Conservation (phyloP, 2,797 vertebrate genomes). For the Tinamus major region DNA sequence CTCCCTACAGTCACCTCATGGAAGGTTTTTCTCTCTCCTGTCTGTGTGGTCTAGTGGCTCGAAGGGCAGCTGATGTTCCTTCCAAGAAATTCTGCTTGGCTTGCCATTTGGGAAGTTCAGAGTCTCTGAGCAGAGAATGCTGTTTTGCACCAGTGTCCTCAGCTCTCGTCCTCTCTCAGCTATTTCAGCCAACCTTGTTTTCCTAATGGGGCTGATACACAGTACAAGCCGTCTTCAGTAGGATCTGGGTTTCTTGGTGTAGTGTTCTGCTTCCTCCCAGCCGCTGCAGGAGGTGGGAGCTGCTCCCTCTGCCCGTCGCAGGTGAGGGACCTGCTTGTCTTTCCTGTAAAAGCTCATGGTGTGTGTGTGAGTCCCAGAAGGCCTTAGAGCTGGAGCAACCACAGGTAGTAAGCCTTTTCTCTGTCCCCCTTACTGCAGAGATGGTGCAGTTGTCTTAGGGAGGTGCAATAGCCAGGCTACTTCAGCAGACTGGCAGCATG, state of each 20-base stretch:
- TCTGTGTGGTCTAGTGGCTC: constrained; percentile 72
- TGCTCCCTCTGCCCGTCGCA: constrained; percentile 39
- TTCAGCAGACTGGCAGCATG: constrained; percentile 23
- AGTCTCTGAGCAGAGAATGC: constrained; percentile 16
- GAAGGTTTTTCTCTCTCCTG: constrained; percentile 73
- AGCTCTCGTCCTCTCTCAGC: constrained; percentile 6
- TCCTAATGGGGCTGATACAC: neutral
- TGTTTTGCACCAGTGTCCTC: constrained; percentile 50
- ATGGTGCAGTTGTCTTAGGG: neutral
- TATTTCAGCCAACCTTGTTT: constrained; percentile 35
- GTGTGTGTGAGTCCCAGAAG: neutral
- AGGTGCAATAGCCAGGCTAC: neutral
- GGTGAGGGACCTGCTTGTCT: constrained; percentile 7
- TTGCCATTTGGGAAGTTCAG: constrained; percentile 67
- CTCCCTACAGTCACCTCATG: constrained; percentile 40
- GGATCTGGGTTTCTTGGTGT: constrained; percentile 13
- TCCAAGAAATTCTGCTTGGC: constrained; percentile 74
- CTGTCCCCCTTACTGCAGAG: neutral
- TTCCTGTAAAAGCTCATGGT: neutral
- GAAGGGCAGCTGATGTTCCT: constrained; percentile 68
- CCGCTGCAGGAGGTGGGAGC: neutral
- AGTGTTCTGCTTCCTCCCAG: neutral
- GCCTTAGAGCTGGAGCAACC: neutral
- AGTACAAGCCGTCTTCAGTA: constrained; percentile 27
- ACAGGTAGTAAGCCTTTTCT: neutral